Evolutionary conservation across 2,797 vertebrate genomes (phyloP).

Genomic region (Diplodus sargus): DNA sequence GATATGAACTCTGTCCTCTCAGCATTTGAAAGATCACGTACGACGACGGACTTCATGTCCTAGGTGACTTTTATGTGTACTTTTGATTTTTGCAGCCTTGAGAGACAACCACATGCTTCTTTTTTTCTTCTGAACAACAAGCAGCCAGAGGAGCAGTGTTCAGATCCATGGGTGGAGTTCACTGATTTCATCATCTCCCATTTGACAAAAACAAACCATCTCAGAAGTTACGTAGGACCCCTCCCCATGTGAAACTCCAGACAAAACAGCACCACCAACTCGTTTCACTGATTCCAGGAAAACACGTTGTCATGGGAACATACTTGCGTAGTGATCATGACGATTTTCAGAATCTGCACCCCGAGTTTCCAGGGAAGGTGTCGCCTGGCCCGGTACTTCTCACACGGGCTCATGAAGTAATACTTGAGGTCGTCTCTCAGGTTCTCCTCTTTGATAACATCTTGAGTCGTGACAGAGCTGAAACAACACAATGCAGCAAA

Average conservation of each 20-base stretch:
- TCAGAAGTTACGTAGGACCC: no score
- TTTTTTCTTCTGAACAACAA: background rate
- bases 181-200: background rate
- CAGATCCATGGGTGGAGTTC: background rate
- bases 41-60: background rate
- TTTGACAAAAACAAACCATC: slow-evolving; percentile 1
- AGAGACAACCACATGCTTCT: background rate
- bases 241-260: background rate
- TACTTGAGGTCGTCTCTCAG: slow-evolving; percentile 93
- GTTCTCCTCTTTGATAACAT: slow-evolving; percentile 78
- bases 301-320: slow-evolving; percentile 3
- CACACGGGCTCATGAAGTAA: slow-evolving; percentile 99
- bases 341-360: slow-evolving; percentile 96
- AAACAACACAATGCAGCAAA: slow-evolving; percentile 8
- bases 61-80: background rate
- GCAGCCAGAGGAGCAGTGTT: background rate
- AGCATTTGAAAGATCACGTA: background rate
- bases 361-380: slow-evolving; percentile 95
- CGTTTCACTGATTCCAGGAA: no score
- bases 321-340: slow-evolving; percentile 98
- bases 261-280: background rate
- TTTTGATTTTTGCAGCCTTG: background rate
- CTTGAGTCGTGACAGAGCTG: slow-evolving; percentile 73
- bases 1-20: background rate
- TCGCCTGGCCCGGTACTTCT: slow-evolving; percentile 92